These are phyloP conservation scores for Parapsyche elsis DNA, from an alignment of 1,140 invertebrate genomes.

Conservation along the genomic window DNA sequence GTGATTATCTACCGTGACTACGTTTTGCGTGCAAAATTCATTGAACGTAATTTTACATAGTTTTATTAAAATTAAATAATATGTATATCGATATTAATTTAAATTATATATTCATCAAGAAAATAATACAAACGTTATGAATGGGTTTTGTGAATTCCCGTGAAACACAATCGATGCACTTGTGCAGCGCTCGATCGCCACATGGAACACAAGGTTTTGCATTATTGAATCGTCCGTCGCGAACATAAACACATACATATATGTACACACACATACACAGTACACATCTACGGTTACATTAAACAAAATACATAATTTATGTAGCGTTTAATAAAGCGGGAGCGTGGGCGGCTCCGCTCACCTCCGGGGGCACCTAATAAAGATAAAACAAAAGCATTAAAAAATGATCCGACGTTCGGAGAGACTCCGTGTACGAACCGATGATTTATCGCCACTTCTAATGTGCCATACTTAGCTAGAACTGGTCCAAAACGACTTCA, in stretches of 20 bases:
- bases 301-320: slow-evolving; percentile 55
- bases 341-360: slow-evolving; percentile 52
- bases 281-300: neutral
- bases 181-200: no score
- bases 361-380: slow-evolving; percentile 55
- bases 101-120: no score
- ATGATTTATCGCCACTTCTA: slow-evolving; percentile 51
- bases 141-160: no score
- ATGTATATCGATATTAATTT: no score
- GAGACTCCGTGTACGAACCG: slow-evolving; percentile 51
- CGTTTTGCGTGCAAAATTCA: no score
- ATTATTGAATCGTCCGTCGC: slow-evolving; percentile 16
- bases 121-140: no score
- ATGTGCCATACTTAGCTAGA: slow-evolving; percentile 17
- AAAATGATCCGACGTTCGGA: slow-evolving; percentile 49
- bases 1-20: no score
- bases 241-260: neutral
- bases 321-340: slow-evolving; percentile 54
- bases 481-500: neutral
- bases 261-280: neutral
- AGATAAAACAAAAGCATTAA: slow-evolving; percentile 56
- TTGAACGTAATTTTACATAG: no score
- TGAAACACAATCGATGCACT: no score
- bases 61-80: no score
- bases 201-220: neutral